These are phyloP conservation scores for Liodrosophila aerea DNA, from an alignment of 2,888 invertebrate genomes.

Conservation along the genomic window DNA sequence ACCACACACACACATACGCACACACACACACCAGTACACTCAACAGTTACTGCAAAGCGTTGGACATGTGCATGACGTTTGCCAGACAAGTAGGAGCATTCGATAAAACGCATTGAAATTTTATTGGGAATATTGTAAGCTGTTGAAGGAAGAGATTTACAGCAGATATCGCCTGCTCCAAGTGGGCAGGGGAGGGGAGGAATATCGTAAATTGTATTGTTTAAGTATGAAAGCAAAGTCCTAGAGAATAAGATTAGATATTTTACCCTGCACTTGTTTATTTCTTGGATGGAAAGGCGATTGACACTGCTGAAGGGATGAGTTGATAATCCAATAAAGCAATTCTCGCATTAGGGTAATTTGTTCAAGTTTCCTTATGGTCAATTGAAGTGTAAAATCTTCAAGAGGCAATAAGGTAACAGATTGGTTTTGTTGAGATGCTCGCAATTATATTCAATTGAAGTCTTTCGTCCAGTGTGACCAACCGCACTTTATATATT, in stretches of 20 bases:
- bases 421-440: too few relatives aligned
- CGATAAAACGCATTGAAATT: conserved; percentile 71
- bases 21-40: neutral
- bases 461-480: too few relatives aligned
- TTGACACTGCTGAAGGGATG: conserved; percentile 17
- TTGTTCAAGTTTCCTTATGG: neutral
- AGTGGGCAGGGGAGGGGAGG: conserved; percentile 14
- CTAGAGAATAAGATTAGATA: conserved; percentile 38
- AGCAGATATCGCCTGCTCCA: too few relatives aligned
- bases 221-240: conserved; percentile 57
- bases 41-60: neutral
- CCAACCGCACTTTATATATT: too few relatives aligned
- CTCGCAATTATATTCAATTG: too few relatives aligned
- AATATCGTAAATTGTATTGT: conserved; percentile 52
- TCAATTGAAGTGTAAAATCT: too few relatives aligned
- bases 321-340: conserved; percentile 23
- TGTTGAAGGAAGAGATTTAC: conserved; percentile 68
- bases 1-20: conserved; percentile 5
- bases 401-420: too few relatives aligned
- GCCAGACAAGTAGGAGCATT: conserved; percentile 60
- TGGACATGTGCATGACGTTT: conserved; percentile 70
- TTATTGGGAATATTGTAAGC: conserved; percentile 65
- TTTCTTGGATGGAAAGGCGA: conserved; percentile 10
- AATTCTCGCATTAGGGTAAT: conserved; percentile 11
- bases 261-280: conserved; percentile 50